Evolutionary conservation across 2,888 invertebrate species (phyloP), one percentile per base, ranked within the genome.

Genomic region (Pyrochroa serraticornis): DNA sequence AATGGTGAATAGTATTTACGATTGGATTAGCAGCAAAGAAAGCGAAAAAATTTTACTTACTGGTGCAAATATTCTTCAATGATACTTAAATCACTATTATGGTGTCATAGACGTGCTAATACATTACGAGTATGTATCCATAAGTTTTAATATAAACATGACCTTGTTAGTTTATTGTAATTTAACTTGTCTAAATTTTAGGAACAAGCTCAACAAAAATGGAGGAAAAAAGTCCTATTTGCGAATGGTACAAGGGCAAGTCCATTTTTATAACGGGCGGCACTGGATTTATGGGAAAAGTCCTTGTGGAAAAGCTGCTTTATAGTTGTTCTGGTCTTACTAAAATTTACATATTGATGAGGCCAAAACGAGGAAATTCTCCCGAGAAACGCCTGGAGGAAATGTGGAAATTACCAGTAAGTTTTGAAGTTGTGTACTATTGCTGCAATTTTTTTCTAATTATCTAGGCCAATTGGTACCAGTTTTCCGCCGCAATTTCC

Each of bases 341-440:
- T 45, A 85, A 84, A 50, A 87, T 97, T 61, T 96, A 91, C 76
- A 73, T 95, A 1, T 80, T 96, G 42, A 78, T 95, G 63, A 83
- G 95, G 31, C 82, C 84, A 1, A 92, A 92, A 74, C 88, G 87
- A 68, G 88, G 87, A 0, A 83, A 86, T 56, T 78, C 80, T 0
- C 66, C 70, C 1, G 59, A 64, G 31, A 66, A 70, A 38, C 83
- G 96, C 60, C 64, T 74, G 22, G 65, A 71, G 35, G 81, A 85
- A 31, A 78, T 92, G 52, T 77, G 86, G 12, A 72, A 82, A 32
- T 76, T 84, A 32, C 83, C 84, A 68, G 85, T 82, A 72, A 84
- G 72, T 82, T 12, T 31, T 14, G 10, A 36, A 7, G n/a, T 22
- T 12, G n/a, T n/a, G 12, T 33, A 32, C n/a, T 10, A 30, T 9